phyloP scores from a whole-genome alignment of 1,140 invertebrate species.

The Apis florea region DNA sequence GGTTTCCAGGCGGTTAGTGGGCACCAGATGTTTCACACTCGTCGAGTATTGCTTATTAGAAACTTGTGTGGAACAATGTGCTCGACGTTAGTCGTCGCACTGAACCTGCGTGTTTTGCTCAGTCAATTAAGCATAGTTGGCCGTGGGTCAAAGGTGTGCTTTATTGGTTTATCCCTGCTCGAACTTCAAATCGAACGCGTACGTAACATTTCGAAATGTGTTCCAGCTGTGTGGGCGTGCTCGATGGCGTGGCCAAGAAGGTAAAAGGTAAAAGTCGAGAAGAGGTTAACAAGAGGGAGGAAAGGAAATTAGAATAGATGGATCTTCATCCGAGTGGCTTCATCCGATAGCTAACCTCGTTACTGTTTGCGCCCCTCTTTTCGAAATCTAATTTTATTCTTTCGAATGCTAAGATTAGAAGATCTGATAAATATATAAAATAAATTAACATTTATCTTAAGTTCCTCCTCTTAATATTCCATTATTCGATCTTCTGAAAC shows the following conservation, averaged over 20 bases:
- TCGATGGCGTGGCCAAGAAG: neutral
- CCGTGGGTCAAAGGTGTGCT: neutral
- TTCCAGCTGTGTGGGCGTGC: neutral
- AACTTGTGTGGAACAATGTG: neutral
- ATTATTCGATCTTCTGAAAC: too few relatives aligned
- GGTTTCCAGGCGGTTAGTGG: slow-evolving; percentile 1
- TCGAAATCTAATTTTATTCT: too few relatives aligned
- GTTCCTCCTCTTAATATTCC: too few relatives aligned
- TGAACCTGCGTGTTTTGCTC: neutral
- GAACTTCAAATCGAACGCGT: neutral
- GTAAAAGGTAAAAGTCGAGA: neutral
- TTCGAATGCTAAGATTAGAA: too few relatives aligned
- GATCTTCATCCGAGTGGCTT: too few relatives aligned
- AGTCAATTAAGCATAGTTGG: too few relatives aligned
- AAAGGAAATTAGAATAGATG: too few relatives aligned
- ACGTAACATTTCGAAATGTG: neutral
- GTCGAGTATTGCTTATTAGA: slow-evolving; percentile 16
- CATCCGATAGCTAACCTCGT: too few relatives aligned
- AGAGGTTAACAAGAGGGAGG: neutral
- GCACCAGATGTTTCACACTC: slow-evolving; percentile 4
- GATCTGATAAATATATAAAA: too few relatives aligned
- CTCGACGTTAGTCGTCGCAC: neutral
- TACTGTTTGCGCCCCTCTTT: too few relatives aligned
- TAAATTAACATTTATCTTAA: too few relatives aligned
- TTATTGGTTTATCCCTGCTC: neutral